Conservation (phyloP, 1,140 invertebrate species). For the honey bee (Apis mellifera) region DNA sequence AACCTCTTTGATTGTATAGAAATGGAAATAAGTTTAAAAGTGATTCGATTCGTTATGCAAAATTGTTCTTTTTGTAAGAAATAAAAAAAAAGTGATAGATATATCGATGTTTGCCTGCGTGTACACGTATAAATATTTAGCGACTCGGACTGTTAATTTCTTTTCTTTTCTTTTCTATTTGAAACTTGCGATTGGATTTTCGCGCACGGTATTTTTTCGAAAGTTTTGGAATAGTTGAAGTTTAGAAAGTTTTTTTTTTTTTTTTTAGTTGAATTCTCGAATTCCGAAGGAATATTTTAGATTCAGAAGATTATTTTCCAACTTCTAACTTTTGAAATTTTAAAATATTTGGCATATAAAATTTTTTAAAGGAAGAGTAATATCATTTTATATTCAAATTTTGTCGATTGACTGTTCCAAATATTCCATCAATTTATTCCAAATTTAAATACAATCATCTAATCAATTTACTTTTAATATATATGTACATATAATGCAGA, state of each 20-base stretch:
- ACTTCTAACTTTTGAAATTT: neutral
- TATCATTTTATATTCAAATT: neutral
- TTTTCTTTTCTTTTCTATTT: neutral
- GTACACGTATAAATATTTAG: neutral
- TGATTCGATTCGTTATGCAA: neutral
- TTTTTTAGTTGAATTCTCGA: neutral
- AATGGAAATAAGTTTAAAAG: slow-evolving; percentile 4
- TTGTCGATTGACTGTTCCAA: neutral
- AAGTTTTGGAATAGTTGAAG: neutral
- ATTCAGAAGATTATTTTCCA: neutral
- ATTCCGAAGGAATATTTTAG: neutral
- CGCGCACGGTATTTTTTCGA: neutral
- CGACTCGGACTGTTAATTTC: neutral
- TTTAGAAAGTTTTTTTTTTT: neutral
- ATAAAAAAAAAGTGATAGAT: neutral
- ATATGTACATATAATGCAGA: too few relatives aligned
- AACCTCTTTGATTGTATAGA: slow-evolving; percentile 31
- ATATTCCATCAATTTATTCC: neutral
- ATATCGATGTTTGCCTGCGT: neutral
- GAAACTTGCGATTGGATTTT: neutral
- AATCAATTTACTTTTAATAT: too few relatives aligned
- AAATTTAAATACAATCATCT: neutral
- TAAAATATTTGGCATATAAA: neutral
- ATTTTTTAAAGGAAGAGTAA: neutral
- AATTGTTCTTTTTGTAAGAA: slow-evolving; percentile 6